Evolutionary conservation across 2,797 vertebrate genomes (phyloP).

Genomic region (Sitta carolinensis): DNA sequence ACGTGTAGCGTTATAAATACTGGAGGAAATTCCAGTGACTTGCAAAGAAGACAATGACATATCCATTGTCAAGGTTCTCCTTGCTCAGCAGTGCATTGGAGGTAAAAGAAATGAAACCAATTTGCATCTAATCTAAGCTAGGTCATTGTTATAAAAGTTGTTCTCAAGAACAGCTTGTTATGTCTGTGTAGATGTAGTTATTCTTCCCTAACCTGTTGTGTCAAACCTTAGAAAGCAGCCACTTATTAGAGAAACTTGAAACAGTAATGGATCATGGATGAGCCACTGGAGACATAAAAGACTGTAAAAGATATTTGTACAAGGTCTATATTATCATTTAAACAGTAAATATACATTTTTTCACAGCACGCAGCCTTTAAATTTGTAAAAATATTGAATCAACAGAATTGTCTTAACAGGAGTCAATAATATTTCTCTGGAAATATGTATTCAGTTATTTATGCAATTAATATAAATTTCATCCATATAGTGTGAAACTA

Average conservation of each 20-base stretch:
- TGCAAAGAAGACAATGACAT: background rate
- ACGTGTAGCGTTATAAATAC: background rate
- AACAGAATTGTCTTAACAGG: background rate
- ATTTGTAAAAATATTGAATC: background rate
- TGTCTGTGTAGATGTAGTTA: background rate
- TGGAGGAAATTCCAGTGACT: background rate
- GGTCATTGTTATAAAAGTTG: background rate
- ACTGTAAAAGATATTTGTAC: background rate
- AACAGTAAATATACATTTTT: background rate
- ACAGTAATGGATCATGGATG: background rate
- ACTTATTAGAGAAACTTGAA: background rate
- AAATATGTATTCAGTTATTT: background rate
- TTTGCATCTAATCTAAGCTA: background rate
- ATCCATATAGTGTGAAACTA: background rate
- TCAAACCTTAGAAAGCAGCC: background rate
- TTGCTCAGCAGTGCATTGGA: rapidly evolving
- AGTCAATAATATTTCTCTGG: background rate
- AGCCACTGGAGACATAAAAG: background rate
- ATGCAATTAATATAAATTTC: background rate
- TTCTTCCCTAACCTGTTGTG: background rate
- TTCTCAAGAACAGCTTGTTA: background rate
- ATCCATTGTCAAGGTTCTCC: background rate
- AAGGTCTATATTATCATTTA: background rate
- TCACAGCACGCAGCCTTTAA: background rate
- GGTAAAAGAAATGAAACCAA: background rate